Percentiles rank a stretch among this genome's conserved stretches.
phyloP scores from a whole-genome alignment of 2,888 invertebrate species.

The Temnothorax rugatulus region DNA sequence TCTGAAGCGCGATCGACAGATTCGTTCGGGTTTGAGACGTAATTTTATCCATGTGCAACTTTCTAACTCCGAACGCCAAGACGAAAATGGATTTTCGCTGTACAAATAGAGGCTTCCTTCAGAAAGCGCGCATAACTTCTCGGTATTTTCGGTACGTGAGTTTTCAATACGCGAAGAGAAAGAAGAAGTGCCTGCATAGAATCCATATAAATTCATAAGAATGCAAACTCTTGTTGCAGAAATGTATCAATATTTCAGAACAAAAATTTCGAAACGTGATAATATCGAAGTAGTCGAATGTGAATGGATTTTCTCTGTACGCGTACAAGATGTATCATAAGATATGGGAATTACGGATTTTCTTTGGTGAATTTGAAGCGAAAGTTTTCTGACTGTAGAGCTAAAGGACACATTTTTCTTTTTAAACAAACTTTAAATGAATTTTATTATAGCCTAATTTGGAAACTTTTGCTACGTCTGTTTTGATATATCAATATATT shows the following conservation, averaged over 20 bases:
- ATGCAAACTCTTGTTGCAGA: constrained; percentile 30
- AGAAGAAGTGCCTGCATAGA: constrained; percentile 34
- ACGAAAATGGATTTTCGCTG: constrained; percentile 54
- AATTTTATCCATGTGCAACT: constrained; percentile 49
- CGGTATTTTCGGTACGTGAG: constrained; percentile 49
- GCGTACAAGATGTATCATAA: background rate
- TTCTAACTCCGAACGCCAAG: constrained; percentile 38
- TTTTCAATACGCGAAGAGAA: constrained; percentile 49
- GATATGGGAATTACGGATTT: constrained; percentile 27
- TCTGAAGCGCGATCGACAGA: constrained; percentile 47
- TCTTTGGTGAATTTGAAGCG: constrained; percentile 1
- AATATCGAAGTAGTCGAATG: constrained; percentile 1
- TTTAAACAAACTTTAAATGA: background rate
- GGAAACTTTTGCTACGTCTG: background rate
- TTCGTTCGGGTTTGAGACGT: constrained; percentile 28
- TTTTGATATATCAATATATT: background rate
- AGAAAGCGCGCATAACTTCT: constrained; percentile 45
- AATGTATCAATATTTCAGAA: constrained; percentile 33
- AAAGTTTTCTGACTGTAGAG: background rate
- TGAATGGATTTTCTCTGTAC: constrained; percentile 39
- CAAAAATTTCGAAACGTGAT: constrained; percentile 30
- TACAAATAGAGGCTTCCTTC: constrained; percentile 48
- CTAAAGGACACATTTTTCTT: background rate
- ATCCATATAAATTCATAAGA: constrained; percentile 53
- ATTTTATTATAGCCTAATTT: background rate